Conservation (phyloP, 2,888 invertebrate species). For the Odontocolon sp. region DNA sequence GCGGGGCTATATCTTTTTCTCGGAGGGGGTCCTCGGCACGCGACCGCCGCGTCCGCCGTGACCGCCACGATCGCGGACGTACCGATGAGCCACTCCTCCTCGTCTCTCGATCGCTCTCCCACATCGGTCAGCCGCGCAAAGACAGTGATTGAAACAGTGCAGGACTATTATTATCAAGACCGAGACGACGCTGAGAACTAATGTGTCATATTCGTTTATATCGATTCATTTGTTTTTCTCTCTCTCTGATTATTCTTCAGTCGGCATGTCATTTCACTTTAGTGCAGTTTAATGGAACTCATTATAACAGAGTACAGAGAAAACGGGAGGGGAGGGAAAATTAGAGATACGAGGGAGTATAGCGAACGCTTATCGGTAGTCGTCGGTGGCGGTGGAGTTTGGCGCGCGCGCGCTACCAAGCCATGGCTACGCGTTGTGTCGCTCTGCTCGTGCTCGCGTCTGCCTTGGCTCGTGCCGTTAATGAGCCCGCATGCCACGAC, state of each 20-base stretch:
- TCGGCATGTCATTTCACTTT: too few relatives aligned
- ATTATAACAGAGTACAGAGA: neutral
- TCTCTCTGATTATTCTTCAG: too few relatives aligned
- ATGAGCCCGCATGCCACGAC: conserved; percentile 76
- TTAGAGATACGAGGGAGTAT: conserved; percentile 24
- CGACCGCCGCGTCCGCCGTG: conserved; percentile 56
- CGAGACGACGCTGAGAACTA: too few relatives aligned
- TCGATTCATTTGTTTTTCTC: too few relatives aligned
- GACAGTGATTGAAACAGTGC: too few relatives aligned
- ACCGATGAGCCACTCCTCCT: too few relatives aligned
- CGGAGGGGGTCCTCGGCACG: conserved; percentile 37
- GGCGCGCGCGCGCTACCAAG: conserved; percentile 48
- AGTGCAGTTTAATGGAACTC: too few relatives aligned
- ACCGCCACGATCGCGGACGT: neutral
- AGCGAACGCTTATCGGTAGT: conserved; percentile 52
- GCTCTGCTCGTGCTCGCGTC: conserved; percentile 62
- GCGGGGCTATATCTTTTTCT: conserved; percentile 20
- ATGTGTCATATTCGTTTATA: too few relatives aligned
- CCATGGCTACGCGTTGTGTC: too few relatives aligned
- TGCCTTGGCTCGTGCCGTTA: conserved; percentile 79
- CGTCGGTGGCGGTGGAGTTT: conserved; percentile 56
- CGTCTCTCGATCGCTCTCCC: neutral
- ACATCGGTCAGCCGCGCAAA: too few relatives aligned
- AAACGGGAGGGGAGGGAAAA: neutral
- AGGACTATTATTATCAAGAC: too few relatives aligned